Conservation (phyloP, 2,888 invertebrate genomes). For the Cosmia trapezina region DNA sequence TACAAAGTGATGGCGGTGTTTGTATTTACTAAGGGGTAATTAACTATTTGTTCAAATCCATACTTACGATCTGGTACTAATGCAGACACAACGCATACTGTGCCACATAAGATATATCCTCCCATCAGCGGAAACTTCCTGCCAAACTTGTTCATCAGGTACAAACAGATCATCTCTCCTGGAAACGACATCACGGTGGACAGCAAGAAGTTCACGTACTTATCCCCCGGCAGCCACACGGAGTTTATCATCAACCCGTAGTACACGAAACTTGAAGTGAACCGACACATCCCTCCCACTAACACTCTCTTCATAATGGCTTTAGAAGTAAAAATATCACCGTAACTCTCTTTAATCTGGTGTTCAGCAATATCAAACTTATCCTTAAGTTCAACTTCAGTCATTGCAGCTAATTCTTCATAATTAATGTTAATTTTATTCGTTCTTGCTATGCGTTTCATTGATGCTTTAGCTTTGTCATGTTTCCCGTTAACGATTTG, state of each 20-base stretch:
- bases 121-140: constrained; percentile 77
- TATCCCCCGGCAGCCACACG: constrained; percentile 82
- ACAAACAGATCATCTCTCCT: constrained; percentile 80
- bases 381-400: constrained; percentile 72
- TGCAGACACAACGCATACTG: constrained; percentile 74
- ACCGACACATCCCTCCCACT: constrained; percentile 73
- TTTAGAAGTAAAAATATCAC: constrained; percentile 75
- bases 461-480: constrained; percentile 74
- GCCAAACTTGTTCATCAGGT: constrained; percentile 82
- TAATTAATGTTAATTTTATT: constrained; percentile 78
- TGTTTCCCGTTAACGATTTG: constrained; percentile 79
- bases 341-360: constrained; percentile 74
- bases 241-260: constrained; percentile 83
- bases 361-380: constrained; percentile 76
- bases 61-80: constrained; percentile 78
- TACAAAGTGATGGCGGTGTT: not conserved
- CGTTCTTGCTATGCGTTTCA: constrained; percentile 73
- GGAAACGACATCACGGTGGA: constrained; percentile 84
- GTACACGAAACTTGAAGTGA: constrained; percentile 81
- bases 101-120: constrained; percentile 77
- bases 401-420: constrained; percentile 73
- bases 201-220: constrained; percentile 82
- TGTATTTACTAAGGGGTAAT: not conserved
- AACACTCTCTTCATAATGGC: constrained; percentile 77
- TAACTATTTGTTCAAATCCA: constrained; percentile 4